Evolutionary conservation across 2,888 invertebrate species (phyloP).

Genomic region (Sarcophaga variegata): DNA sequence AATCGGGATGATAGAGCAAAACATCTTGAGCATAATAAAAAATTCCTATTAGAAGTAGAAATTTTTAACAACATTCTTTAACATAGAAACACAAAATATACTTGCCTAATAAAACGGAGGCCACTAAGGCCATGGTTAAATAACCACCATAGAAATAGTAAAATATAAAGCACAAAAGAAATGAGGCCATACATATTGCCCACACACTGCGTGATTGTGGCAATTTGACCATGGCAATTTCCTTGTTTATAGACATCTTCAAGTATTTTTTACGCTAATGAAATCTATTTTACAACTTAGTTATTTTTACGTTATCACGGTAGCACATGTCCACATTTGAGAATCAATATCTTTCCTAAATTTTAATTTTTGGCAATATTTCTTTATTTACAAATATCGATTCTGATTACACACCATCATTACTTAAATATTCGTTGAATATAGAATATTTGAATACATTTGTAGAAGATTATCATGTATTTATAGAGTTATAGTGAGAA

Average conservation of each 20-base stretch:
- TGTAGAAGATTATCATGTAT: not conserved
- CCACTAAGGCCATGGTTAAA: conserved; percentile 87
- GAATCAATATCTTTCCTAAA: conserved; percentile 24
- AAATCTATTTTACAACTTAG: not conserved
- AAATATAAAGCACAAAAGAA: conserved; percentile 88
- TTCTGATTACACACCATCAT: conserved; percentile 20
- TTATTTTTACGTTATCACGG: conserved; percentile 2
- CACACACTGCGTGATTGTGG: conserved; percentile 85
- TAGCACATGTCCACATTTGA: conserved; percentile 15
- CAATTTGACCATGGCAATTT: conserved; percentile 77
- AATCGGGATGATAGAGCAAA: conserved; percentile 93
- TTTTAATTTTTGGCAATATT: conserved; percentile 8
- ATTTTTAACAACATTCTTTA: not conserved
- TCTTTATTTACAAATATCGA: conserved; percentile 16
- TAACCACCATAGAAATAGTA: conserved; percentile 93
- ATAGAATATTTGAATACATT: not conserved
- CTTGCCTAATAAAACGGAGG: conserved; percentile 88
- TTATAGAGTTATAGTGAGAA: not conserved
- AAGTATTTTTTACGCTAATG: not conserved
- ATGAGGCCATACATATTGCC: conserved; percentile 88
- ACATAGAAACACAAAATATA: conserved; percentile 8
- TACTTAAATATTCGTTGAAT: conserved; percentile 19
- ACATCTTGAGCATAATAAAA: conserved; percentile 93
- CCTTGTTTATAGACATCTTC: conserved; percentile 74
- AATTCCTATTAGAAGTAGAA: conserved; percentile 84